phyloP scores from a whole-genome alignment of 2,113 vertebrate species.

The Periophthalmodon schlosseri region DNA sequence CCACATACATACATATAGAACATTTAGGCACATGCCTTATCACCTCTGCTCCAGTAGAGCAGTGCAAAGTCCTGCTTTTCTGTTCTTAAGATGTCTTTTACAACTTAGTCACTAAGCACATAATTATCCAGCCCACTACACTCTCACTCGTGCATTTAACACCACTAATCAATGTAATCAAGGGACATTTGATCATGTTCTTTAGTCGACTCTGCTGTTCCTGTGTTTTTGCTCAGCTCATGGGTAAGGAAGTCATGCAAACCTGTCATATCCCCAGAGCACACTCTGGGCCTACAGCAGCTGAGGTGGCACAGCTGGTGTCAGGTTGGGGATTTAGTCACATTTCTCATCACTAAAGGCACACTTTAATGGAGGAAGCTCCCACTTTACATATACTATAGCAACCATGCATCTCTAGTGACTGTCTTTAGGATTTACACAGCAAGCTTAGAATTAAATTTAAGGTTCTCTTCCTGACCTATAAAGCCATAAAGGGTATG shows the following conservation, averaged over 20 bases:
- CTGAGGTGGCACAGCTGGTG: conserved; percentile 42
- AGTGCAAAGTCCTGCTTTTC: conserved; percentile 27
- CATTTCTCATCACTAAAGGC: conserved; percentile 57
- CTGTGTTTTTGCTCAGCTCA: conserved; percentile 23
- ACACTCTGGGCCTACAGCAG: conserved; percentile 34
- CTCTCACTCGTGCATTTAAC: conserved; percentile 52
- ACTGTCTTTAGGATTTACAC: conserved; percentile 43
- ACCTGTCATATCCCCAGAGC: conserved; percentile 36
- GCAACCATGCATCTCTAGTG: conserved; percentile 20
- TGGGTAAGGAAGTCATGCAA: conserved; percentile 15
- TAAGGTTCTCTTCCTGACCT: too few species aligned
- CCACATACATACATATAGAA: conserved; percentile 25
- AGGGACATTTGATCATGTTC: conserved; percentile 32
- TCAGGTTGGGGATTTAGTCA: conserved; percentile 57
- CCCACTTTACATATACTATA: conserved; percentile 60
- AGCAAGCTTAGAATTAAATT: not conserved
- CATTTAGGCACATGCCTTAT: conserved; percentile 25
- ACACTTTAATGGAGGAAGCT: conserved; percentile 52
- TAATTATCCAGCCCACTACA: conserved; percentile 63
- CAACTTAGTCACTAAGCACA: conserved; percentile 66
- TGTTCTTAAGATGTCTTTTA: conserved; percentile 62
- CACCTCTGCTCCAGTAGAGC: conserved; percentile 27
- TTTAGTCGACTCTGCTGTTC: conserved; percentile 26
- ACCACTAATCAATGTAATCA: conserved; percentile 46
- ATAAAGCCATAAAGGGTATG: too few species aligned